Evolutionary conservation across 1,140 invertebrate genomes (phyloP), one percentile per base, ranked within the genome.

Genomic region (Grapholita molesta): DNA sequence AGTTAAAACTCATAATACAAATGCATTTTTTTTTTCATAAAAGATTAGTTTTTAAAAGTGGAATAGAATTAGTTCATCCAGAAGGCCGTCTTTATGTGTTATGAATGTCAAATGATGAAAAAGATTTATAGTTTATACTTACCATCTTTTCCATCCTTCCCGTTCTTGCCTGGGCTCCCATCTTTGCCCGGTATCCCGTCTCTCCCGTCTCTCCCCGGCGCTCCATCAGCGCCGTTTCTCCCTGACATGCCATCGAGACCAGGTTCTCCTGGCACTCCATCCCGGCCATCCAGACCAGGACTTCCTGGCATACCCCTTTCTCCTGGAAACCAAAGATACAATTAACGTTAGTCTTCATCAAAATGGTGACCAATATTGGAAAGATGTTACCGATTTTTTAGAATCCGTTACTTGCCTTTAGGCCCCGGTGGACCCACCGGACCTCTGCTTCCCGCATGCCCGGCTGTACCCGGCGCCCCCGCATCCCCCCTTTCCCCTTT

Each of bases 261-360:
- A 12, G 97, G 97, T 74, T 97, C 95, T 0, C 97, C 97, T 0
- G 96, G 96, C 11, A 97, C 94, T 15, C 96, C 97, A 82, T 98
- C 97, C 66, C 96, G 93, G 0, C 97, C 97, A 79, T 98, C 97
- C 2, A 98, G 82, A 0, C 97, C 97, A 0, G 94, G 92, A 25
- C 94, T 92, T 0, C 96, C 96, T 28, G 93, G 88, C n/a, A 93
- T 93, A 1, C 95, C 95, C 6, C 94, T 91, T 66, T 94, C 93
- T 35, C 92, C 93, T 92, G 48, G n/a, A 66, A 75, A 57, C 5
- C 8, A 67, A 30, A 25, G 21, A 18, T 68, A 64, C 4, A 15
- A 38, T 66, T 9, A 38, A n/a, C n/a, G n/a, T n/a, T n/a, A n/a
- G n/a, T n/a, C n/a, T n/a, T n/a, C n/a, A n/a, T n/a, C n/a, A n/a